Conservation (phyloP, 1,140 invertebrate genomes). For the Drosophila pallidifrons region DNA sequence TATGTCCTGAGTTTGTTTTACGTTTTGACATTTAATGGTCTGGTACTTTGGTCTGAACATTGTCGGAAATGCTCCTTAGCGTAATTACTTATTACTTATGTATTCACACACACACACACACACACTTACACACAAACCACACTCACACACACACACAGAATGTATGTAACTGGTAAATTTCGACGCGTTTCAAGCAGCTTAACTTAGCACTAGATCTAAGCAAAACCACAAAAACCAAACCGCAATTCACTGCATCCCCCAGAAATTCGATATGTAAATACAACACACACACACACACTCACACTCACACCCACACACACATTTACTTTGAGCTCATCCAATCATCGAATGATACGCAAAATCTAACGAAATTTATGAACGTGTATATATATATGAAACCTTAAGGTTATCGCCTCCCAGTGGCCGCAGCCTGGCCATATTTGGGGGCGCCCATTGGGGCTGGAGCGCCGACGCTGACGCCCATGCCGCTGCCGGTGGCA, state of each 20-base stretch:
- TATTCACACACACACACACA: slow-evolving; percentile 45
- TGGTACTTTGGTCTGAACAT: slow-evolving; percentile 78
- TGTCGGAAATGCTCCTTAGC: slow-evolving; percentile 78
- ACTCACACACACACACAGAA: slow-evolving; percentile 22
- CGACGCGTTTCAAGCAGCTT: slow-evolving; percentile 64
- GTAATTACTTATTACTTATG: slow-evolving; percentile 65
- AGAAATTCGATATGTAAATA: slow-evolving; percentile 69
- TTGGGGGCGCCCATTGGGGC: slow-evolving; percentile 84
- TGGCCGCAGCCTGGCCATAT: slow-evolving; percentile 84
- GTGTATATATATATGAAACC: slow-evolving; percentile 63
- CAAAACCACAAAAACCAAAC: slow-evolving; percentile 43
- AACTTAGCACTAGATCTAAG: slow-evolving; percentile 76
- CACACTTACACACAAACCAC: slow-evolving; percentile 2
- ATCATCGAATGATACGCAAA: slow-evolving; percentile 34
- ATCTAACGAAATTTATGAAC: slow-evolving; percentile 53
- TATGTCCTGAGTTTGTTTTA: slow-evolving; percentile 66
- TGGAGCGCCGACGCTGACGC: slow-evolving; percentile 86
- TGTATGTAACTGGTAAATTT: slow-evolving; percentile 67
- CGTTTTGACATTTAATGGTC: slow-evolving; percentile 63
- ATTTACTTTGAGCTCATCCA: slow-evolving; percentile 29
- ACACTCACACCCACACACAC: slow-evolving; percentile 22
- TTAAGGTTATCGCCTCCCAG: slow-evolving; percentile 87
- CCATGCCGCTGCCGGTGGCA: slow-evolving; percentile 74
- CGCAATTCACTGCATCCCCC: slow-evolving; percentile 62
- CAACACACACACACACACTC: slow-evolving; percentile 32